Evolutionary conservation across 23 tunicate species (phyloP), one percentile per base, ranked within the genome.

Genomic region (Ciona savignyi): DNA sequence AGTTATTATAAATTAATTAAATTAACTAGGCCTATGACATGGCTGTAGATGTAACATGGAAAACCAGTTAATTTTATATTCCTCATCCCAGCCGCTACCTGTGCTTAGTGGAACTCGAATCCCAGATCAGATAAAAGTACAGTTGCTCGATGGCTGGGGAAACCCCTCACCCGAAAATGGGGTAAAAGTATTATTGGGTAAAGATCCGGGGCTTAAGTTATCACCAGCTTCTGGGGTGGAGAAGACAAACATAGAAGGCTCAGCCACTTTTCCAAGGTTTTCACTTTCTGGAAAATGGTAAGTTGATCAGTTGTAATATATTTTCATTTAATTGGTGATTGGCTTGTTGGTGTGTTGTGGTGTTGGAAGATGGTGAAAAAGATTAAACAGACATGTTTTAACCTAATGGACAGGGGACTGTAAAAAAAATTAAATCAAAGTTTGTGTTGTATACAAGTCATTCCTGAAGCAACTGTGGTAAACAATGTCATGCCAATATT

Each of bases 81-180:
- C 25, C 6, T 6, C n/a, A 20, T 73, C 34, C 0, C 76, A 87
- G 95, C 74, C 80, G 1, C 71, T 80, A 1, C 62, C 95, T 11
- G 78, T 77, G 2, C 65, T 88, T 0, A 88, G 96, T 67, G 96
- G 96, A 33, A 74, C 89, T 24, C 56, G 74, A 32, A 49, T 89
- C 4, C 80, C 65, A 19, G 82, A 79, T 25, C 71, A 69, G 65
- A 85, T 91, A 34, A 34, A 28, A 23, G 77, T 91, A 25, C 91
- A 91, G 33, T 71, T 91, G 75, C 62, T 77, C 6, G 97, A 91
- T 68, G 97, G 91, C 1, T 91, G 97, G 97, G 97, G 97, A 66
- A 83, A 83, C 66, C 86, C 90, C 82, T 56, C 86, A 2, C 68
- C 51, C 23, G 83, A 76, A 27, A 72, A 35, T 23, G 97, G 97